Base-by-base conservation (phyloP, 2,113 vertebrate species). In the Zosterops pallidus region DNA sequence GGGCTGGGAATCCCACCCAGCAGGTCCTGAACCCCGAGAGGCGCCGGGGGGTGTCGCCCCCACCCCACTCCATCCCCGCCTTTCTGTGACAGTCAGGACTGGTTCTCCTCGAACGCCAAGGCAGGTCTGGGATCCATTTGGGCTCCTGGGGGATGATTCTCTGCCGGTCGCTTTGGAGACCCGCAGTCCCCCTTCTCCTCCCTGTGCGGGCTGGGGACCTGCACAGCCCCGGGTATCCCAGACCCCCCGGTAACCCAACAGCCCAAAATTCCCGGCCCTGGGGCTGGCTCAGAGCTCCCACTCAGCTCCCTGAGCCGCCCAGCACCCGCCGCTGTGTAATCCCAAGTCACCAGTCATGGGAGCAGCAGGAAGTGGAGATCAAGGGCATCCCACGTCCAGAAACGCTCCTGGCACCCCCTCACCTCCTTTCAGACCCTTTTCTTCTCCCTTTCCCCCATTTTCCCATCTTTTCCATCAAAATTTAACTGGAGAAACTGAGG, bases 41-140 rank as follows among this genome's bases (percentile, higher is more conserved):
- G 6, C 25, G 0, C 41, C 7, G 8, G 21, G 49, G 41, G 59
- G 35, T 0, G 42, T 24, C 28, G 3, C 5, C 1, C 35, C 44
- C 28, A 20, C 52, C 53, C 75, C 28, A 20, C 52, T 49, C 75
- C 63, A 6, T 31, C 0, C n/a, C 4, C 24, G 24, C 29, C 2
- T 1, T 26, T 10, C 49, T 19, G 46, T 7, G 71, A 6, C 5
- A 2, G 20, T 11, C 82, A 2, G 25, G 19, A 8, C 12, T 47
- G 8, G n/a, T 6, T 59, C 7, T 0, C 28, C 25, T 20, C 0
- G 44, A 49, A 37, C 5, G 6, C 37, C 65, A 5, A 19, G 33
- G 20, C 67, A 4, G 4, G 25, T 24, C 28, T 6, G 64, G 67
- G 13, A 49, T 28, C 31, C 67, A 0, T 5, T 3, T 20, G 81